These are phyloP conservation scores for Dermolepida albohirtum DNA, from an alignment of 2,888 invertebrate genomes.

Conservation along the genomic window DNA sequence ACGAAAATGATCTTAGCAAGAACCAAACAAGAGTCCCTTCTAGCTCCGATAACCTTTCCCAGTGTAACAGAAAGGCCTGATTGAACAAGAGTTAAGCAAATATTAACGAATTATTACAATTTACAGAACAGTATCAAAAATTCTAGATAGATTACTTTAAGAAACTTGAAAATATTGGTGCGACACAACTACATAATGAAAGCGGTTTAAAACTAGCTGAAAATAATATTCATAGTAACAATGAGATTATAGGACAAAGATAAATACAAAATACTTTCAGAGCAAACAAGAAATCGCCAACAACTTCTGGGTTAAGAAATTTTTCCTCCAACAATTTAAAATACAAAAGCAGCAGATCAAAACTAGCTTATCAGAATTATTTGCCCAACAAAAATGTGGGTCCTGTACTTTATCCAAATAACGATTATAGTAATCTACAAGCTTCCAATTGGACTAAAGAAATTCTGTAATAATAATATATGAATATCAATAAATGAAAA, in stretches of 20 bases:
- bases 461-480: slow-evolving; percentile 18
- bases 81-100: slow-evolving; percentile 31
- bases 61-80: background rate
- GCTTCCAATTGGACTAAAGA: background rate
- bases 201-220: slow-evolving; percentile 17
- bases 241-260: slow-evolving; percentile 2
- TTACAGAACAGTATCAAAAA: slow-evolving; percentile 37
- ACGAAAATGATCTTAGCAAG: background rate
- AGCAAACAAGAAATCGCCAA: slow-evolving; percentile 60
- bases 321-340: slow-evolving; percentile 56
- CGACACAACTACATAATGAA: slow-evolving; percentile 3
- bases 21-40: slow-evolving; percentile 1
- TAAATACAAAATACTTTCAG: slow-evolving; percentile 46
- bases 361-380: slow-evolving; percentile 25
- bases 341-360: slow-evolving; percentile 5
- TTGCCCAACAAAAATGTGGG: slow-evolving; percentile 18
- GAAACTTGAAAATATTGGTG: background rate
- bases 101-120: slow-evolving; percentile 35
- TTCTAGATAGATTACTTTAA: slow-evolving; percentile 38
- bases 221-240: slow-evolving; percentile 1
- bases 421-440: slow-evolving; percentile 29
- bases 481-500: background rate
- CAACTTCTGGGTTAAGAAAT: slow-evolving; percentile 67
- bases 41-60: slow-evolving; percentile 22
- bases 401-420: slow-evolving; percentile 30